phyloP scores from a whole-genome alignment of 2,797 vertebrate species.

The Synaphobranchus kaupii region DNA sequence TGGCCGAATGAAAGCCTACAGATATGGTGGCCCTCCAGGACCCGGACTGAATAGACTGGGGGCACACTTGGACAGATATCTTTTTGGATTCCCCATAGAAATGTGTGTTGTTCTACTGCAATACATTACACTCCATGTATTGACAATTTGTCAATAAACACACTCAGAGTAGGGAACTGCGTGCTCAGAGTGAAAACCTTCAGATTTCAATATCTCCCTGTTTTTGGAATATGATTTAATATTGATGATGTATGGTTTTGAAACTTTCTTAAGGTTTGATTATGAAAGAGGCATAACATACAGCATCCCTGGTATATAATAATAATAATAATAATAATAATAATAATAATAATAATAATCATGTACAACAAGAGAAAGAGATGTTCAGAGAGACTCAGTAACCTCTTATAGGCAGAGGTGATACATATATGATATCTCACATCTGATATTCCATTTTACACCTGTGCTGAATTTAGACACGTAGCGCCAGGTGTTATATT shows the following conservation, averaged over 20 bases:
- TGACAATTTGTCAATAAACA: background rate
- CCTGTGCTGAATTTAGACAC: background rate
- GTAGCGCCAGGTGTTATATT: background rate
- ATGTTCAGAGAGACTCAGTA: background rate
- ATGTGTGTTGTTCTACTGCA: background rate
- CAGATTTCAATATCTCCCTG: background rate
- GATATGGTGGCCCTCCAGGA: background rate
- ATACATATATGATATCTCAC: background rate
- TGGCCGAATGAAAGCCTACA: background rate
- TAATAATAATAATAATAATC: background rate
- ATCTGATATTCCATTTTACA: background rate
- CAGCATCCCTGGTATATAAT: background rate
- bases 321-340: background rate
- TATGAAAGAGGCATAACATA: background rate
- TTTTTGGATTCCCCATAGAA: background rate
- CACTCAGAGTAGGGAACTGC: background rate
- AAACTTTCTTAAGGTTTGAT: background rate
- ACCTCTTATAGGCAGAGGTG: background rate
- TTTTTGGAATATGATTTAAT: background rate
- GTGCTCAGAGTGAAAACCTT: background rate
- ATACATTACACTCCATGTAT: background rate
- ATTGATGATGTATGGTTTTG: background rate
- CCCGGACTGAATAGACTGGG: background rate
- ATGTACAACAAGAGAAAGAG: background rate
- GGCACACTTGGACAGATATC: background rate